Percentiles rank a stretch among this genome's conserved stretches.
Evolutionary conservation across 1,140 invertebrate species (phyloP).

Genomic region (Drosophila cardini): DNA sequence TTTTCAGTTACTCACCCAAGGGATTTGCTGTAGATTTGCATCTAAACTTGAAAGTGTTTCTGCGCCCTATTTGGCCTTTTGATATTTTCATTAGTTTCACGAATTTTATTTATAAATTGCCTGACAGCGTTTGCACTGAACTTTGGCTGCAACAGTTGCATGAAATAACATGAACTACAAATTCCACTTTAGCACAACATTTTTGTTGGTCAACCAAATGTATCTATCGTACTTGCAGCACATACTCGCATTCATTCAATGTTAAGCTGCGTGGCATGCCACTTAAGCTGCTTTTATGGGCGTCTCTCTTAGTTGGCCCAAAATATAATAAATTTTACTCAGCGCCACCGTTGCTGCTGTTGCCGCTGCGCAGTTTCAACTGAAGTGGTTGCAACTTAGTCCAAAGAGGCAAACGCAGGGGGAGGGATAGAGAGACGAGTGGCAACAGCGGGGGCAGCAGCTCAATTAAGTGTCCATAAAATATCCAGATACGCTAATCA

Average conservation of each 20-base stretch:
- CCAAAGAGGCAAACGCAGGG: not conserved
- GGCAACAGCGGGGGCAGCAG: slow-evolving; percentile 48
- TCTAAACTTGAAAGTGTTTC: slow-evolving; percentile 73
- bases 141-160: slow-evolving; percentile 60
- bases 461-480: slow-evolving; percentile 82
- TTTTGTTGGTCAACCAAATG: slow-evolving; percentile 29
- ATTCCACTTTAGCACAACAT: slow-evolving; percentile 63
- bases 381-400: slow-evolving; percentile 51
- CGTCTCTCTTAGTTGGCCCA: slow-evolving; percentile 53
- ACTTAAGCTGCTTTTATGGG: slow-evolving; percentile 80
- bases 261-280: slow-evolving; percentile 65
- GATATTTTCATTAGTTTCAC: slow-evolving; percentile 29
- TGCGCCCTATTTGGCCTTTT: slow-evolving; percentile 61
- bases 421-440: not conserved
- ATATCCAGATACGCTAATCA: slow-evolving; percentile 81
- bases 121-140: slow-evolving; percentile 50
- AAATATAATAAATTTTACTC: slow-evolving; percentile 81
- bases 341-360: slow-evolving; percentile 47
- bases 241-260: slow-evolving; percentile 23
- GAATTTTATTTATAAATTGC: slow-evolving; percentile 24
- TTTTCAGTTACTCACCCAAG: slow-evolving; percentile 46
- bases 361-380: slow-evolving; percentile 35
- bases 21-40: slow-evolving; percentile 63
- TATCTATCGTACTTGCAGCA: not conserved
- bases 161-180: slow-evolving; percentile 72